Conservation (phyloP, 1,140 invertebrate species). For the Archivesica marissinica region DNA sequence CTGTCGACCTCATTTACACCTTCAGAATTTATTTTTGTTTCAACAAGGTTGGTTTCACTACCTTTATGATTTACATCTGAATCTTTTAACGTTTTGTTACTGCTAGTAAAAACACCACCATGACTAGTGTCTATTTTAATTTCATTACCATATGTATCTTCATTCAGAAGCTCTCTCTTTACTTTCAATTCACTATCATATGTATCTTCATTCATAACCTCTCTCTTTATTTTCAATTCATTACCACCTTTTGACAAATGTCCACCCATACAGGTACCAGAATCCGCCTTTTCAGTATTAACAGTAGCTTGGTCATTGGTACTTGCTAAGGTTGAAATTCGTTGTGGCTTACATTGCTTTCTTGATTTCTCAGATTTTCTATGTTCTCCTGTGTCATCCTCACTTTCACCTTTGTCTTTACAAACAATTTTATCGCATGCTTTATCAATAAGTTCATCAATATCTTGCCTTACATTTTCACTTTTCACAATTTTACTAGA, state of each 20-base stretch:
- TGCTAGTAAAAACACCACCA: neutral
- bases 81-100: neutral
- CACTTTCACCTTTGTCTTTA: neutral
- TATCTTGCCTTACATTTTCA: no score
- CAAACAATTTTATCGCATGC: no score
- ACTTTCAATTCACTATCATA: neutral
- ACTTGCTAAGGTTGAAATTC: slow-evolving; percentile 3
- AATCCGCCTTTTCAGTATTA: neutral
- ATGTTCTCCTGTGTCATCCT: neutral
- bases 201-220: neutral
- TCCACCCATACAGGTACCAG: neutral
- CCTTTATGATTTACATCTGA: neutral
- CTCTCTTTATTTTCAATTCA: neutral
- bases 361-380: slow-evolving; percentile 25
- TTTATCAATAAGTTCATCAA: no score
- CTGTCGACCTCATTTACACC: neutral
- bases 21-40: neutral
- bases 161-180: neutral
- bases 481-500: no score
- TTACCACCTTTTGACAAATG: neutral
- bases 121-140: neutral
- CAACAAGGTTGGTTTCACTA: neutral
- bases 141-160: neutral
- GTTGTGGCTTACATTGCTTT: slow-evolving; percentile 41
- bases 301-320: neutral